phyloP scores from a whole-genome alignment of 2,113 vertebrate species.

The Vidua chalybeata region DNA sequence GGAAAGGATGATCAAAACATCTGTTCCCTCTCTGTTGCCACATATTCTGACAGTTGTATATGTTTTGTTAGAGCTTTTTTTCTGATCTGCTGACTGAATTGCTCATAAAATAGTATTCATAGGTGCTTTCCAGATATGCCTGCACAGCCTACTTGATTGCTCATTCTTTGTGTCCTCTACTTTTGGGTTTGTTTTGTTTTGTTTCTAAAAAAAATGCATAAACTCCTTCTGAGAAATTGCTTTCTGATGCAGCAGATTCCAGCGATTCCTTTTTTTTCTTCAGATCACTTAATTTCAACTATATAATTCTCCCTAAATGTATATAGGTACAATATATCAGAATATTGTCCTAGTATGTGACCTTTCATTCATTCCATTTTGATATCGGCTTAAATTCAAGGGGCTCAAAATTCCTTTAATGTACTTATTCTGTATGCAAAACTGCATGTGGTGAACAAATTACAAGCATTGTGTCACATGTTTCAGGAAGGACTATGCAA shows the following conservation, averaged over 20 bases:
- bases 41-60: not conserved
- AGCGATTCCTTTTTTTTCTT: slow-evolving; percentile 17
- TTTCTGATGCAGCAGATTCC: not conserved
- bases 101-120: not conserved
- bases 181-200: not conserved
- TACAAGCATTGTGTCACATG: slow-evolving; percentile 38
- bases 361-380: slow-evolving; percentile 50
- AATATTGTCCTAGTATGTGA: slow-evolving; percentile 6
- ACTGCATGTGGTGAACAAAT: slow-evolving; percentile 56
- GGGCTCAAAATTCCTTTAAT: slow-evolving; percentile 20
- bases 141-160: not conserved
- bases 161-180: not conserved
- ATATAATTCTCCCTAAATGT: slow-evolving; percentile 49
- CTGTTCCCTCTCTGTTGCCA: not conserved
- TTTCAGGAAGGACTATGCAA: slow-evolving; percentile 51
- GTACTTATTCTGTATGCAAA: slow-evolving; percentile 44
- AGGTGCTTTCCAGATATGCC: not conserved
- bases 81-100: not conserved
- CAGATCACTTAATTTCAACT: slow-evolving; percentile 54
- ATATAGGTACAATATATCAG: slow-evolving; percentile 38
- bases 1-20: not conserved
- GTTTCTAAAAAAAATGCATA: not conserved
- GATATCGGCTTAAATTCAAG: slow-evolving; percentile 29
- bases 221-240: not conserved
- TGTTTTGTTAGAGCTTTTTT: not conserved